Conservation (phyloP, 2,888 invertebrate species). For the Phengaris alcon region DNA sequence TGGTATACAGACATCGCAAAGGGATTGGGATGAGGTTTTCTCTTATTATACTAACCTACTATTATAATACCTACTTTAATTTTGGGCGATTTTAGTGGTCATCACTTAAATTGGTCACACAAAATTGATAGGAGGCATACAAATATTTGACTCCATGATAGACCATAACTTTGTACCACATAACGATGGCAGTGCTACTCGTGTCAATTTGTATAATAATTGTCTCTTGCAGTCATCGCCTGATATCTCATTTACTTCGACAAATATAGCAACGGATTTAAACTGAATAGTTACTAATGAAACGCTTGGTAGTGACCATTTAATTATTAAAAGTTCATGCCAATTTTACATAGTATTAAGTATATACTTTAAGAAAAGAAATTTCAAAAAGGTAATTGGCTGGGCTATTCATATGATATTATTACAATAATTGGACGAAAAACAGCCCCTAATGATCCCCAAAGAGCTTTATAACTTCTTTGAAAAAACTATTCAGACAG, state of each 20-base stretch:
- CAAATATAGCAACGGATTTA: constrained; percentile 29
- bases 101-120: constrained; percentile 15
- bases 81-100: constrained; percentile 22
- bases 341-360: not conserved
- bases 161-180: not conserved
- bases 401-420: not conserved
- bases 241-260: constrained; percentile 32
- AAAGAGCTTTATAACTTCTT: constrained; percentile 20
- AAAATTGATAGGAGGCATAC: constrained; percentile 1
- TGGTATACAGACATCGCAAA: constrained; percentile 28
- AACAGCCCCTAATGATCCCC: not conserved
- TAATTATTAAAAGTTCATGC: constrained; percentile 25
- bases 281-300: constrained; percentile 34
- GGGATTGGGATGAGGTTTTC: constrained; percentile 25
- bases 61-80: not conserved
- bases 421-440: not conserved
- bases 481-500: constrained; percentile 3
- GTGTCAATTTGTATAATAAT: constrained; percentile 30
- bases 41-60: too few relatives aligned
- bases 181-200: constrained; percentile 32
- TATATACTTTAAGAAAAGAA: not conserved
- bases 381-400: constrained; percentile 22
- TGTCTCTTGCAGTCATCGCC: constrained; percentile 31
- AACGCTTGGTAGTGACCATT: constrained; percentile 34
- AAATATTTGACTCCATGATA: constrained; percentile 2